Base-by-base conservation (phyloP, 2,113 vertebrate species). In the Cyprinodon tularosa region DNA sequence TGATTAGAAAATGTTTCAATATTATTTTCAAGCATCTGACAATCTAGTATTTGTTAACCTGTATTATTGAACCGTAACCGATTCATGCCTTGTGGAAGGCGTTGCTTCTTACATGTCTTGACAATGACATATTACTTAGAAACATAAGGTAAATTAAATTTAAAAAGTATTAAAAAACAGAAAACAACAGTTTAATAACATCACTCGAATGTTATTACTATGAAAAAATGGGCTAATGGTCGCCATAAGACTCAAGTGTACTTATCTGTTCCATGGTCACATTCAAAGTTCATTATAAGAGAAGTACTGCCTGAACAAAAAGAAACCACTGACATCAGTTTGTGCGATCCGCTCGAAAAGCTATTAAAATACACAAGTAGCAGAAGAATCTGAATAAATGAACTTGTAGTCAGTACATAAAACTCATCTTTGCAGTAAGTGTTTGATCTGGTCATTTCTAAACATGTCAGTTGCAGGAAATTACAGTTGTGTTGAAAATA, bases 221-320 rank as follows among this genome's bases (percentile, higher is more conserved):
- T 8, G 22, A 12, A 15, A 38, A n/a, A 48, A 40, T 15, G 37
- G 13, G 15, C 11, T 65, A 48, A n/a, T 40, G 45, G 45, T 65
- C 74, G n/a, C 44, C 0, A 2, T 29, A 38, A 77, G 0, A 3
- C 71, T 64, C 13, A 72, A 45, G 80, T 69, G 63, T 62, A 67
- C 10, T 29, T 13, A 68, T 76, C 62, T 71, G 47, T 76, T 20
- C 83, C 3, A 59, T 67, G 77, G 76, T 59, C 81, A 90, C 78
- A 80, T 63, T 76, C 69, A 84, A 40, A 1, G 62, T 82, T 78
- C 68, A 22, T 62, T 48, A 72, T 40, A 83, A 80, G 66, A 79
- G 62, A 86, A 87, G 77, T 84, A 89, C 83, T 83, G 79, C 65
- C 78, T 83, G 71, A 40, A 65, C 70, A 69, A 74, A 64, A 37